Conservation (phyloP, 2,113 vertebrate genomes). For the Cynocephalus volans region DNA sequence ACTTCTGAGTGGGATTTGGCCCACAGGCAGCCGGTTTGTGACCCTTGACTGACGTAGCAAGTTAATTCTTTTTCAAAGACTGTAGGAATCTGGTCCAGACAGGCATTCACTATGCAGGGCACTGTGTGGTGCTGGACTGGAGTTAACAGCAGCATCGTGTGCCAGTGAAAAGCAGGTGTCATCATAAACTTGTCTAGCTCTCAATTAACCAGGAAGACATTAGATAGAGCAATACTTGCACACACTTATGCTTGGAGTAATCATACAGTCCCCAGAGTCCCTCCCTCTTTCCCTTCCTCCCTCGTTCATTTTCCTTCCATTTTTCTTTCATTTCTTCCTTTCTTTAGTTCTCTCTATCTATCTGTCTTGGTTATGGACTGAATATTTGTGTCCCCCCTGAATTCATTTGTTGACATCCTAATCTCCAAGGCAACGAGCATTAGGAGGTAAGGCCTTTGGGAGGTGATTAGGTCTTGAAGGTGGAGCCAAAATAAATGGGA, state of each 20-base stretch:
- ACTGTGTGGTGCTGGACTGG: rapidly evolving
- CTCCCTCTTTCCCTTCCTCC: not conserved
- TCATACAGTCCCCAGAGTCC: not conserved
- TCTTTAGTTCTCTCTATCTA: too few relatives aligned
- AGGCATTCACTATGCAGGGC: not conserved
- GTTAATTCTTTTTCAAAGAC: not conserved
- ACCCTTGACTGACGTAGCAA: not conserved
- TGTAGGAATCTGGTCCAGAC: not conserved
- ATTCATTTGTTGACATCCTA: not conserved
- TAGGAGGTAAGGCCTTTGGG: not conserved
- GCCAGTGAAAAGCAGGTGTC: not conserved
- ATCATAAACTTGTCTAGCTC: not conserved
- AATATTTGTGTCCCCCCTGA: not conserved
- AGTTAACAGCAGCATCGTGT: not conserved
- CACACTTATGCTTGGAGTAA: not conserved
- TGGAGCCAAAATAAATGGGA: not conserved
- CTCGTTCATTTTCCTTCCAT: not conserved
- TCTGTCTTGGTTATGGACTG: not conserved
- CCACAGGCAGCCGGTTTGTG: not conserved
- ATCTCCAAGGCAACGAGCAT: not conserved
- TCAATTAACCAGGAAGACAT: not conserved
- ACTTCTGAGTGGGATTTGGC: not conserved
- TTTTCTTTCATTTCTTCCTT: not conserved
- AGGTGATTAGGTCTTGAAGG: not conserved
- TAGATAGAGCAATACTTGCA: not conserved